These are phyloP conservation scores for Cygnus buccinator DNA, from an alignment of 2,113 vertebrate species.

Conservation along the genomic window DNA sequence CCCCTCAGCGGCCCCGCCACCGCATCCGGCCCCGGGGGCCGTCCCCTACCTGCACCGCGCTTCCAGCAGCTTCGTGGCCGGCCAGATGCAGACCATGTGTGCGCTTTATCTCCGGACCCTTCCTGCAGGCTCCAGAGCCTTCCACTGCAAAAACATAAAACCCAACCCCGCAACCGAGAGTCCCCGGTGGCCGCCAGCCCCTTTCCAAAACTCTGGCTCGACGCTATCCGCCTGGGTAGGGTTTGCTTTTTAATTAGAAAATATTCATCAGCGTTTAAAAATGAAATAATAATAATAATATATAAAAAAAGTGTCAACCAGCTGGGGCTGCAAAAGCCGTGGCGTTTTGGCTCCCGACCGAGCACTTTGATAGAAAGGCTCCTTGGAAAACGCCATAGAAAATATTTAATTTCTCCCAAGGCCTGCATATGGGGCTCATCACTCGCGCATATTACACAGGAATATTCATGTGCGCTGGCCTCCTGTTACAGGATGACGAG, in stretches of 20 bases:
- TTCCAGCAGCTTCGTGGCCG: not conserved
- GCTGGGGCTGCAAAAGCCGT: conserved; percentile 47
- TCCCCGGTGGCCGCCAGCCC: not conserved
- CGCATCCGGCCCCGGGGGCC: not conserved
- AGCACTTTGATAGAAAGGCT: conserved; percentile 67
- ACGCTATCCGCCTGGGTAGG: not conserved
- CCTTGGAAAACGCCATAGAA: conserved; percentile 57
- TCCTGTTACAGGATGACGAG: conserved; percentile 56
- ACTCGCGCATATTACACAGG: conserved; percentile 49
- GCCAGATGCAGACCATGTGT: not conserved
- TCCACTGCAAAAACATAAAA: not conserved
- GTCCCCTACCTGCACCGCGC: not conserved
- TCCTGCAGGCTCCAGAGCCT: not conserved
- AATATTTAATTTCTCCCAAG: conserved; percentile 69
- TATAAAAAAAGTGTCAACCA: conserved; percentile 49
- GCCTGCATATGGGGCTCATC: conserved; percentile 71
- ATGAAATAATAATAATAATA: conserved; percentile 17
- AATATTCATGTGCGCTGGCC: conserved; percentile 67
- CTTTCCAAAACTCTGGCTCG: conserved; percentile 29
- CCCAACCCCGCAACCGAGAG: not conserved
- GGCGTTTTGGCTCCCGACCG: conserved; percentile 47
- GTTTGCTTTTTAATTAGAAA: conserved; percentile 63
- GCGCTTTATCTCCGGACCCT: not conserved
- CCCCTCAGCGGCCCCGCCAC: not conserved
- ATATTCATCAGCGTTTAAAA: conserved; percentile 50